phyloP scores from a whole-genome alignment of 2,113 vertebrate species.

The Halcyon malimbica region DNA sequence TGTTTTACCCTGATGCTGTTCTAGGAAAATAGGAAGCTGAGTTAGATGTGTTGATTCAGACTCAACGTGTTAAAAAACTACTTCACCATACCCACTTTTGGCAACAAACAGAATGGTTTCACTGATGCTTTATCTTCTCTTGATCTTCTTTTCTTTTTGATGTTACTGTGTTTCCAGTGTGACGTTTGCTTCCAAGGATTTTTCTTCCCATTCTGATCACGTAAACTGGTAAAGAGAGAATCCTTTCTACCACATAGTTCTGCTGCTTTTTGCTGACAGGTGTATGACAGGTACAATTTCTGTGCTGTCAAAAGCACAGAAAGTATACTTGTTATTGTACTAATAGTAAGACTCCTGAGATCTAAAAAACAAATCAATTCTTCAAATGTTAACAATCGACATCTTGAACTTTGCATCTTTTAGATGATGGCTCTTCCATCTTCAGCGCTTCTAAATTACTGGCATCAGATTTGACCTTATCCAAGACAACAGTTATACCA shows the following conservation, averaged over 20 bases:
- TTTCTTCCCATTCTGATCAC: neutral
- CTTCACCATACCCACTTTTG: neutral
- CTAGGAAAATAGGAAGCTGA: neutral
- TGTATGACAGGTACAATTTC: neutral
- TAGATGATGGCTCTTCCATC: constrained; percentile 83
- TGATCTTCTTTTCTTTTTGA: neutral
- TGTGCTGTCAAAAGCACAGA: constrained; percentile 1
- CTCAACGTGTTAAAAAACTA: neutral
- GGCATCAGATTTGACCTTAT: constrained; percentile 63
- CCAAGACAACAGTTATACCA: constrained; percentile 84
- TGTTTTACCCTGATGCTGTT: neutral
- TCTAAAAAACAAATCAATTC: constrained; percentile 4
- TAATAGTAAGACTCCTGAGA: constrained; percentile 16
- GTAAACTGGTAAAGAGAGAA: neutral
- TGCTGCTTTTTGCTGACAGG: neutral
- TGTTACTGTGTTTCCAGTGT: neutral
- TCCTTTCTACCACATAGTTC: neutral
- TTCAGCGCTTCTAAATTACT: constrained; percentile 27
- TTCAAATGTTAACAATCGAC: constrained; percentile 62
- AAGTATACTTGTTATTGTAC: neutral
- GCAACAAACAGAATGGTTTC: neutral
- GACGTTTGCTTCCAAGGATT: neutral
- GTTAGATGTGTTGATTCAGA: neutral
- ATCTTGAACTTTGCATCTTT: constrained; percentile 85
- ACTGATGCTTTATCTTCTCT: neutral